These are phyloP conservation scores for Drosophila obscura DNA, from an alignment of 1,140 invertebrate species.

Conservation along the genomic window DNA sequence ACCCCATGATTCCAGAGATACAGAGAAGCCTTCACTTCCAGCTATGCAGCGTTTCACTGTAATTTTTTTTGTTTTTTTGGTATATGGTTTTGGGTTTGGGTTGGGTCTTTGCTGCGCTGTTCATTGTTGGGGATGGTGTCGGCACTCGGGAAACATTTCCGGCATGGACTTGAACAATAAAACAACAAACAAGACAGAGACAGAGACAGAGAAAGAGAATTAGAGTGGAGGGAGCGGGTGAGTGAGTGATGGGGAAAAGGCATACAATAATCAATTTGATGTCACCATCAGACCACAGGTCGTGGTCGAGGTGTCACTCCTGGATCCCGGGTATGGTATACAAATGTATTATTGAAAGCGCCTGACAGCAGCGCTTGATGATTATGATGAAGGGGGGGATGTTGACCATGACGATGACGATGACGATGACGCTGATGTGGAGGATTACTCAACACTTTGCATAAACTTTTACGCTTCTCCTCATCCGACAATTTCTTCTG, in stretches of 20 bases:
- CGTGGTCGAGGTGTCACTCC: slow-evolving; percentile 13
- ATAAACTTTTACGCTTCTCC: not conserved
- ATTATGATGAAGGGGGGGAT: slow-evolving; percentile 3
- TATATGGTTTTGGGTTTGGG: too few species aligned
- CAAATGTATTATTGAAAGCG: slow-evolving; percentile 27
- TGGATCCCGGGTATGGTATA: slow-evolving; percentile 6
- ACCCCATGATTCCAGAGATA: too few species aligned
- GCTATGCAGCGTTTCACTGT: too few species aligned
- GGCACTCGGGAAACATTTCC: slow-evolving; percentile 66
- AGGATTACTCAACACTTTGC: slow-evolving; percentile 61
- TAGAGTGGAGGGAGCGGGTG: not conserved
- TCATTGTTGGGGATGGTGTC: slow-evolving; percentile 45
- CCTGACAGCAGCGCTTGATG: slow-evolving; percentile 19
- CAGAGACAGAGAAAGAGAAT: slow-evolving; percentile 5
- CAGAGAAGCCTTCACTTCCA: too few species aligned
- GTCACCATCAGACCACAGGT: slow-evolving; percentile 38
- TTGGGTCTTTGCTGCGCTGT: not conserved
- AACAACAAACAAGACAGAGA: slow-evolving; percentile 27
- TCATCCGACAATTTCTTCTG: slow-evolving; percentile 30
- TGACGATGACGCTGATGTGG: slow-evolving; percentile 22
- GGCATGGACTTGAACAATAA: slow-evolving; percentile 58
- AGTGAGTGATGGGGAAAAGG: slow-evolving; percentile 14
- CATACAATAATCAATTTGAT: slow-evolving; percentile 64
- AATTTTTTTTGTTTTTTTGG: too few species aligned
- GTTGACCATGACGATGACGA: slow-evolving; percentile 15